phyloP scores from a whole-genome alignment of 1,140 invertebrate species.

The Eulimnadia texana region DNA sequence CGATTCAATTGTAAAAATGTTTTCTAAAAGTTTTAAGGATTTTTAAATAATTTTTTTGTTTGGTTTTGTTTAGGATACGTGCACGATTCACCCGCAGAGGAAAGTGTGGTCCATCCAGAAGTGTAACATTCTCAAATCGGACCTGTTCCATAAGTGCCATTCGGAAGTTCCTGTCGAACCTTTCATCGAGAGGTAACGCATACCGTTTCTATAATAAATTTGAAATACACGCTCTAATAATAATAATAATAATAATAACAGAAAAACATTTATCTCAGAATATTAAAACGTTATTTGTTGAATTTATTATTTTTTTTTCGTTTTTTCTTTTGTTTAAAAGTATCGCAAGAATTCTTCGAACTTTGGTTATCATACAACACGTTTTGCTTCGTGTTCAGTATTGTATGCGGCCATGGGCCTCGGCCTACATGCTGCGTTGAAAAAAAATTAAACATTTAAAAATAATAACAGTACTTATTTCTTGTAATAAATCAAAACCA shows the following conservation, averaged over 20 bases:
- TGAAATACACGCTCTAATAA: too few species aligned
- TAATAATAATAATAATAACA: too few species aligned
- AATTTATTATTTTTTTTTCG: too few species aligned
- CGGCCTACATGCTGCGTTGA: too few species aligned
- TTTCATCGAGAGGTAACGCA: constrained; percentile 37
- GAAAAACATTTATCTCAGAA: too few species aligned
- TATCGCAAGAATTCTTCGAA: too few species aligned
- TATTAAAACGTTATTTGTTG: too few species aligned
- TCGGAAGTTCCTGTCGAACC: constrained; percentile 53
- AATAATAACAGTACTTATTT: constrained; percentile 8
- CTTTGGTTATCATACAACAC: too few species aligned
- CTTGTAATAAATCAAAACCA: neutral
- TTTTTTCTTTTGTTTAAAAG: too few species aligned
- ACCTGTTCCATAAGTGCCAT: constrained; percentile 59
- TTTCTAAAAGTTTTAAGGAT: neutral
- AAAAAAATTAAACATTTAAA: neutral
- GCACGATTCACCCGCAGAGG: constrained; percentile 51
- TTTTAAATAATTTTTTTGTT: constrained; percentile 6
- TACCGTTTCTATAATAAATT: too few species aligned
- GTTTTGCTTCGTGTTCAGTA: too few species aligned
- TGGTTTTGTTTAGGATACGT: constrained; percentile 41
- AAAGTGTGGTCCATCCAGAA: constrained; percentile 58
- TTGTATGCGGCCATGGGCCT: too few species aligned
- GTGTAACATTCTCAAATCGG: constrained; percentile 56
- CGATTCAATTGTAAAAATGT: constrained; percentile 29